These are phyloP conservation scores for Lomographa bimaculata DNA, from an alignment of 2,888 invertebrate genomes.

Conservation along the genomic window DNA sequence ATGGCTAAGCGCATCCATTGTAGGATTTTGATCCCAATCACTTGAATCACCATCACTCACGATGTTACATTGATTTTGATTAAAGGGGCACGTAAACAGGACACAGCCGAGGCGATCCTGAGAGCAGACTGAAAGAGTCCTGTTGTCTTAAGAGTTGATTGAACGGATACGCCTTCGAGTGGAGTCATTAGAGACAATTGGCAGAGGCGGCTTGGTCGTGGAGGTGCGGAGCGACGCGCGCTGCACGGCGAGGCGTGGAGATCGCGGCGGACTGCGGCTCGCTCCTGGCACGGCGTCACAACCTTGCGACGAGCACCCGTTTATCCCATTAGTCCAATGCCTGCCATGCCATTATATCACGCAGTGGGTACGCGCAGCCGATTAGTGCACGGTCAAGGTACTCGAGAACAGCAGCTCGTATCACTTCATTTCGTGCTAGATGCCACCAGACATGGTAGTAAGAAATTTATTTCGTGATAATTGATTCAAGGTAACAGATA, in stretches of 20 bases:
- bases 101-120: slow-evolving; percentile 49
- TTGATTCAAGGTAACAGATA: too few relatives aligned
- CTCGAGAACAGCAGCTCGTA: too few relatives aligned
- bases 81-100: slow-evolving; percentile 35
- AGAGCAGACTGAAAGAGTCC: slow-evolving; percentile 63
- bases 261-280: slow-evolving; percentile 32
- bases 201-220: slow-evolving; percentile 57
- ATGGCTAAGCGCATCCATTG: slow-evolving; percentile 34
- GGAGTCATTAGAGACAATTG: slow-evolving; percentile 78
- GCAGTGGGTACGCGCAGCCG: slow-evolving; percentile 60
- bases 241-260: slow-evolving; percentile 63
- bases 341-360: slow-evolving; percentile 69
- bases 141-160: slow-evolving; percentile 76
- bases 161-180: slow-evolving; percentile 79
- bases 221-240: slow-evolving; percentile 55
- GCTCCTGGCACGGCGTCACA: slow-evolving; percentile 49
- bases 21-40: slow-evolving; percentile 31
- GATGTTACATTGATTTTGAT: slow-evolving; percentile 30
- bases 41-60: slow-evolving; percentile 38
- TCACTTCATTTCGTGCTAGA: too few relatives aligned
- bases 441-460: too few relatives aligned
- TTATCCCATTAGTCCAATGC: slow-evolving; percentile 79
- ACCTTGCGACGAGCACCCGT: slow-evolving; percentile 77
- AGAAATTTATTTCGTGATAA: too few relatives aligned
- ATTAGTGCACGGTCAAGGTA: slow-evolving; percentile 80